Percentiles rank a stretch among this genome's conserved stretches.
phyloP scores from a whole-genome alignment of 2,888 invertebrate species.

The Lasius fuliginosus region DNA sequence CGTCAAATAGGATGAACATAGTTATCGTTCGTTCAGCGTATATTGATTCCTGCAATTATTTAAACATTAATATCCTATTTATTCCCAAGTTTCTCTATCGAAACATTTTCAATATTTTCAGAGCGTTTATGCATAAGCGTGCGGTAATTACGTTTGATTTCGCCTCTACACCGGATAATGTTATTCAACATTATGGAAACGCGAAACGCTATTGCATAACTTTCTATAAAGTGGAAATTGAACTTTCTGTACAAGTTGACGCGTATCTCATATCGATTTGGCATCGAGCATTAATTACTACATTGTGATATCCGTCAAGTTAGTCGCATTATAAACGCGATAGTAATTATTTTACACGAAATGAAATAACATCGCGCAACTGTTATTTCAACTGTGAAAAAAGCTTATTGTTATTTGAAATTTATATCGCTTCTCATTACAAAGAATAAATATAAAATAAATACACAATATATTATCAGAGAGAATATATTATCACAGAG shows the following conservation, averaged over 20 bases:
- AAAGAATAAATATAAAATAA: constrained; percentile 6
- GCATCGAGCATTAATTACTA: constrained; percentile 44
- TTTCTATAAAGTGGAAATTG: constrained; percentile 53
- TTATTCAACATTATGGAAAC: constrained; percentile 51
- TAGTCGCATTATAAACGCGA: constrained; percentile 41
- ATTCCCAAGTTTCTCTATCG: constrained; percentile 13
- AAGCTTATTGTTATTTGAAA: constrained; percentile 15
- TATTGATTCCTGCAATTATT: constrained; percentile 9
- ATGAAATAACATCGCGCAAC: constrained; percentile 19
- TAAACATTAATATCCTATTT: constrained; percentile 39
- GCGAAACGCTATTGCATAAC: constrained; percentile 45
- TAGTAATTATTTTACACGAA: constrained; percentile 39
- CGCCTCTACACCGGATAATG: constrained; percentile 23
- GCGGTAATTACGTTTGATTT: constrained; percentile 48
- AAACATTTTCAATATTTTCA: constrained; percentile 35
- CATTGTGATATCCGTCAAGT: constrained; percentile 52
- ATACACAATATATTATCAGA: not conserved
- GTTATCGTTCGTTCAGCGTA: not conserved
- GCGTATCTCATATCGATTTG: constrained; percentile 46
- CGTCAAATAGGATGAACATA: not conserved
- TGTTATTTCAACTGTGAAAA: constrained; percentile 3
- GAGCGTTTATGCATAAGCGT: constrained; percentile 17
- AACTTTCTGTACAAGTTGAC: constrained; percentile 51
- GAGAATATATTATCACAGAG: not conserved
- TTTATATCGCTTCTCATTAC: not conserved